Conservation (phyloP, 2,113 vertebrate species). For the Perognathus longimembris region DNA sequence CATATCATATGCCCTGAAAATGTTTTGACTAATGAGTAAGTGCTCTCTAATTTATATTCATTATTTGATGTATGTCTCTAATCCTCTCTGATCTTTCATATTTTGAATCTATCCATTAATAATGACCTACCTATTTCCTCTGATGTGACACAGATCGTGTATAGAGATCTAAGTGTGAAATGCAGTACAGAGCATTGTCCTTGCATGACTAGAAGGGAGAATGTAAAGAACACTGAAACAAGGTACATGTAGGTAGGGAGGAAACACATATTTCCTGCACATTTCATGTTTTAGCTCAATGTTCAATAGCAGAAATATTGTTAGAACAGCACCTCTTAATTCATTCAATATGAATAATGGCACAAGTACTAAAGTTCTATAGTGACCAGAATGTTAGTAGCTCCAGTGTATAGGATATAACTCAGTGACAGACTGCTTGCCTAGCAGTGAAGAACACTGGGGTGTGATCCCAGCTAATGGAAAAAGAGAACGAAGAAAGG, state of each 20-base stretch:
- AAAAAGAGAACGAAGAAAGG: background rate
- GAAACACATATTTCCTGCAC: background rate
- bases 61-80: background rate
- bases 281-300: constrained; percentile 15
- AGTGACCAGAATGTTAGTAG: background rate
- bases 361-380: background rate
- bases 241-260: background rate
- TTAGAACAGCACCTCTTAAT: background rate
- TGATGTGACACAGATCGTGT: background rate
- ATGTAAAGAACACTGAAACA: background rate
- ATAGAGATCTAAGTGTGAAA: background rate
- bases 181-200: background rate
- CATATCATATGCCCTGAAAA: background rate
- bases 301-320: background rate
- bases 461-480: background rate
- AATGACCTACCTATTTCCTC: background rate
- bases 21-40: background rate
- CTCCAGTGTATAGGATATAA: background rate
- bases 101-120: background rate
- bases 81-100: background rate
- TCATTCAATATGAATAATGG: background rate
- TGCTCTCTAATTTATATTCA: background rate
- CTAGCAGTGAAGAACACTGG: background rate
- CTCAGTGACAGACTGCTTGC: background rate
- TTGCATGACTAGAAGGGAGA: background rate